These are phyloP conservation scores for Plebejus anna DNA, from an alignment of 2,888 invertebrate species.

Conservation along the genomic window DNA sequence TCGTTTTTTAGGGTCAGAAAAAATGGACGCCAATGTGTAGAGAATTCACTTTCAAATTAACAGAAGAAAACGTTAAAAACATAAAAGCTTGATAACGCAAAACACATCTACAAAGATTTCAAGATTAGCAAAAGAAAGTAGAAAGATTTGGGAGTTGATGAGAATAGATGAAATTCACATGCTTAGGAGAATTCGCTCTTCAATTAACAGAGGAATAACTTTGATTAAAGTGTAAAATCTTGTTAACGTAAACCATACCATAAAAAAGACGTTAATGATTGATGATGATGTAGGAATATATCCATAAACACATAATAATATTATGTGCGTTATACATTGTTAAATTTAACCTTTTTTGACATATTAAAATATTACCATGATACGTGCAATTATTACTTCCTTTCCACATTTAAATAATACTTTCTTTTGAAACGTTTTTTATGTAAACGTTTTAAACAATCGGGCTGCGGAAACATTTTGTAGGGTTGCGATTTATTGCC, in stretches of 20 bases:
- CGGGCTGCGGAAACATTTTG: constrained; percentile 63
- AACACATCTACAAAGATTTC: no score
- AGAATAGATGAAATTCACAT: no score
- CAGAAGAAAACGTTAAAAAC: background rate
- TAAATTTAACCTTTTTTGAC: background rate
- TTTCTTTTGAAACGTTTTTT: constrained; percentile 30
- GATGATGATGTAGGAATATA: no score
- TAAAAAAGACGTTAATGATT: no score
- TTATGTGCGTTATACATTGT: no score
- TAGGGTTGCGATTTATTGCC: constrained; percentile 77
- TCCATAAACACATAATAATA: no score
- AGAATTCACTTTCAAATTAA: background rate
- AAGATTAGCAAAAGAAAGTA: no score
- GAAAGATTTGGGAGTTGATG: no score
- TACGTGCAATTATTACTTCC: constrained; percentile 1
- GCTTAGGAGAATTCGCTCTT: no score
- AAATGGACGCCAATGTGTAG: background rate
- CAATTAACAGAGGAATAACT: no score
- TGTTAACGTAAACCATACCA: no score
- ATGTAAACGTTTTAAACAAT: constrained; percentile 35
- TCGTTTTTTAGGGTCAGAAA: constrained; percentile 16
- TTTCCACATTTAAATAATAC: constrained; percentile 18
- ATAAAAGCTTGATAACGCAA: background rate
- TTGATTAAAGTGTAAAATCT: no score
- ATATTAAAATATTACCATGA: background rate